Evolutionary conservation across 2,888 invertebrate genomes (phyloP), one percentile per base, ranked within the genome.

Genomic region (Automeris io): DNA sequence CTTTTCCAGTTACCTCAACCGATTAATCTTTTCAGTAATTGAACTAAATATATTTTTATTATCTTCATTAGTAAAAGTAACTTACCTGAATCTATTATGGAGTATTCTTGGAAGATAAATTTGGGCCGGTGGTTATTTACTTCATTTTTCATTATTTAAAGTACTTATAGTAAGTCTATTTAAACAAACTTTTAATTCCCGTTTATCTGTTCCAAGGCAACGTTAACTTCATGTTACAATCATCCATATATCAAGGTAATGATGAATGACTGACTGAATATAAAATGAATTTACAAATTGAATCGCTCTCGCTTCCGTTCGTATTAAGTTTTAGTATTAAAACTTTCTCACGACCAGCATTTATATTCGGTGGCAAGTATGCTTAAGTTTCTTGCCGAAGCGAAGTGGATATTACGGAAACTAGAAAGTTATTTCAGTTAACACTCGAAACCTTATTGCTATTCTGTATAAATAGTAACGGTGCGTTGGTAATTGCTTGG

Each of bases 351-450:
- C n/a, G n/a, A 37, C 13, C 31, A 42, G 46, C 53, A 54, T 67
- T 69, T 68, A 62, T 70, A 68, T 70, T 68, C 67, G 45, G 51
- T 45, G 54, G 57, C 61, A 66, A 68, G 66, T 60, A 57, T 57
- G 57, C 57, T 57, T 51, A 47, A 62, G 65, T 61, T 64, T 62
- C 67, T 67, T 61, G 51, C 54, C 58, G 52, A 18, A 36, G 36
- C 47, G 45, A 51, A 51, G 49, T 49, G 53, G 47, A 46, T 54
- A 49, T 54, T 48, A 54, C 47, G 51, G 49, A 43, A 51, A 48
- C 53, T 51, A 54, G 47, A 53, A 53, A 49, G 33, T 47, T 47
- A 45, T 47, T 47, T 45, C 40, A 47, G 49, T 51, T 51, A 49
- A 43, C 51, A 49, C 47, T 47, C 40, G 38, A 39, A 47, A 45